A percentile compares a stretch with the other conserved stretches of the same genome.
phyloP scores from a whole-genome alignment of 2,113 vertebrate genomes.

The Pampusana beccarii region DNA sequence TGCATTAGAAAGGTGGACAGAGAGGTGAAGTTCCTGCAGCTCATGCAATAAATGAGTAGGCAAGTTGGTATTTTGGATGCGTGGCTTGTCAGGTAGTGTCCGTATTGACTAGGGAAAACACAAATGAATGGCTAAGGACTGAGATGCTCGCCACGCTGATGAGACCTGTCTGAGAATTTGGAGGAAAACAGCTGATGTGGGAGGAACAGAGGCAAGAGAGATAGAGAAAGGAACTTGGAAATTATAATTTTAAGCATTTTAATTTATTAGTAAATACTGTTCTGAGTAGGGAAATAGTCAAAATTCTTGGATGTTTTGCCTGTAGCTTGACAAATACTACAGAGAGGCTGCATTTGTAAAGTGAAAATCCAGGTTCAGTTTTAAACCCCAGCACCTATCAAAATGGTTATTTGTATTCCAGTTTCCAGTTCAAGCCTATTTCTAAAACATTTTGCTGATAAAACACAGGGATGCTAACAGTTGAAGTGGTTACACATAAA shows the following conservation, averaged over 20 bases:
- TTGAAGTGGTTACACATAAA: not conserved
- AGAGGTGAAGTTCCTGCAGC: not conserved
- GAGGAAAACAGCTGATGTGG: not conserved
- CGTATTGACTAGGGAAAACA: not conserved
- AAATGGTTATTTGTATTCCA: not conserved
- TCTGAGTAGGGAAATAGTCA: not conserved
- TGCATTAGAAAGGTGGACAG: not conserved
- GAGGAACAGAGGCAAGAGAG: not conserved
- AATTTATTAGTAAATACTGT: not conserved
- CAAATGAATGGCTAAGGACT: not conserved
- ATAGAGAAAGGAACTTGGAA: not conserved
- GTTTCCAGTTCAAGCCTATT: not conserved
- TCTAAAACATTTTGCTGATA: not conserved
- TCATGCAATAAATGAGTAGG: not conserved
- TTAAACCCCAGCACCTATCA: not conserved
- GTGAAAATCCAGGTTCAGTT: not conserved
- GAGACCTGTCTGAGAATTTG: not conserved
- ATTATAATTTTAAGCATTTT: not conserved
- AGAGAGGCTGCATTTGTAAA: not conserved
- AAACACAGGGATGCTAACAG: not conserved
- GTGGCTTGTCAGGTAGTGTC: not conserved
- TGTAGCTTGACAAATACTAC: not conserved
- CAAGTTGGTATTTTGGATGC: not conserved
- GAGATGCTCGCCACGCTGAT: not conserved
- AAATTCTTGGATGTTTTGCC: not conserved